phyloP scores from a whole-genome alignment of 2,888 invertebrate genomes.

The Trissolcus japonicus region DNA sequence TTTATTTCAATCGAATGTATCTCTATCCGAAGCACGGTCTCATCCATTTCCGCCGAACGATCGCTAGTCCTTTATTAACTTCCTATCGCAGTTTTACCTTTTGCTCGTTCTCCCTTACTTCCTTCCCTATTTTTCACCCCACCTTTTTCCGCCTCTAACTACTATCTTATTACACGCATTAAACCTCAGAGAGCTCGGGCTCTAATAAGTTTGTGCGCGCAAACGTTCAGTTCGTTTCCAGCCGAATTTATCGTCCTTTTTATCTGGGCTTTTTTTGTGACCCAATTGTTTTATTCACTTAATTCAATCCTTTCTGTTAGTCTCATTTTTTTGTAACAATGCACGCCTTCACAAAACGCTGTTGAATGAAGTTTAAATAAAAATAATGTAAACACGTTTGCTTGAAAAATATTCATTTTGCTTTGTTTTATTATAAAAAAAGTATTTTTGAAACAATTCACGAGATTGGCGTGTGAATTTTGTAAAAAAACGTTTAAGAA shows the following conservation, averaged over 20 bases:
- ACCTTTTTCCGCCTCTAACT: slow-evolving; percentile 45
- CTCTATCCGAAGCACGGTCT: slow-evolving; percentile 51
- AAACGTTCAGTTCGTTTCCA: slow-evolving; percentile 30
- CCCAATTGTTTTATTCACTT: slow-evolving; percentile 7
- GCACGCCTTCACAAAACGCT: too few relatives aligned
- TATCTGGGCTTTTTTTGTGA: slow-evolving; percentile 1
- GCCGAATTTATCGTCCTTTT: slow-evolving; percentile 1
- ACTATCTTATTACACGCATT: slow-evolving; percentile 54
- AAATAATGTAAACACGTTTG: too few relatives aligned
- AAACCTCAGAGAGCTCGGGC: slow-evolving; percentile 32
- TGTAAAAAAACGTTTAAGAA: too few relatives aligned
- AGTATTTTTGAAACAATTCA: too few relatives aligned
- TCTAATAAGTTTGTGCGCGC: slow-evolving; percentile 39
- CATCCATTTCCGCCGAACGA: slow-evolving; percentile 52
- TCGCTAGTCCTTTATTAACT: slow-evolving; percentile 52
- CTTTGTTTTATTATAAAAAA: too few relatives aligned
- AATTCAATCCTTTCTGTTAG: slow-evolving; percentile 6
- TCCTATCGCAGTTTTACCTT: slow-evolving; percentile 53
- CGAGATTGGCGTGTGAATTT: too few relatives aligned
- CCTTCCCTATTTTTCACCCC: slow-evolving; percentile 30
- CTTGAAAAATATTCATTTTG: too few relatives aligned
- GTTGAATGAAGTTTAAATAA: too few relatives aligned
- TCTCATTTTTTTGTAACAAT: too few relatives aligned
- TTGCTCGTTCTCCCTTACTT: slow-evolving; percentile 37
- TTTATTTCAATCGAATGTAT: slow-evolving; percentile 56